Evolutionary conservation across 2,888 invertebrate species (phyloP).

Genomic region (Kuschelorhynchus macadamiae): DNA sequence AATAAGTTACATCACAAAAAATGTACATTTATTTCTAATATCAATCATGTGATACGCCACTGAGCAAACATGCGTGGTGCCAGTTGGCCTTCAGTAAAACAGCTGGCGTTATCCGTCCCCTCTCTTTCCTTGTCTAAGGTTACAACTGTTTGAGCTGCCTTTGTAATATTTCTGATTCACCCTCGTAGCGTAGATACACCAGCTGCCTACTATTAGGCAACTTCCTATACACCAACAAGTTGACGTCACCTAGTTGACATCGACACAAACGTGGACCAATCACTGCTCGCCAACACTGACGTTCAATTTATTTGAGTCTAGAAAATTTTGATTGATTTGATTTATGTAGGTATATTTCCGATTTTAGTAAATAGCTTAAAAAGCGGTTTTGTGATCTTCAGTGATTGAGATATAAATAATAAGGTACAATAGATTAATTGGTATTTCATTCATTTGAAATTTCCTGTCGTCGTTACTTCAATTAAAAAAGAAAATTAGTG

Average conservation of each 20-base stretch:
- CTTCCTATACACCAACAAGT: slow-evolving; percentile 6
- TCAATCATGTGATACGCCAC: too few relatives aligned
- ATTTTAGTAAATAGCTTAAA: too few relatives aligned
- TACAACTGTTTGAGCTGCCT: too few relatives aligned
- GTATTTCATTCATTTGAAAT: too few relatives aligned
- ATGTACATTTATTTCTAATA: too few relatives aligned
- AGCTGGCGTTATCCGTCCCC: too few relatives aligned
- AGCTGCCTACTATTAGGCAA: background rate
- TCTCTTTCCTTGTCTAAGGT: too few relatives aligned
- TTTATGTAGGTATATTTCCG: background rate
- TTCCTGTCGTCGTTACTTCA: too few relatives aligned
- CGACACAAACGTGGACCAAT: slow-evolving; percentile 61
- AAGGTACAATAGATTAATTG: background rate
- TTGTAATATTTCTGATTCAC: too few relatives aligned
- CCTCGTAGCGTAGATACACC: background rate
- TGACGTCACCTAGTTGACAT: slow-evolving; percentile 15
- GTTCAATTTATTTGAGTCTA: slow-evolving; percentile 4
- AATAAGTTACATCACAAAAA: too few relatives aligned
- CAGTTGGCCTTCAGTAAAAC: too few relatives aligned
- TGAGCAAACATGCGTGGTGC: too few relatives aligned
- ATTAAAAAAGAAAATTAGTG: background rate
- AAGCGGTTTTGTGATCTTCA: background rate
- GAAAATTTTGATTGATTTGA: background rate
- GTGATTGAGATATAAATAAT: background rate
- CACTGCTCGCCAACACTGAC: slow-evolving; percentile 58